Evolutionary conservation across 2,888 invertebrate genomes (phyloP).

Genomic region (Lissonota sp.): DNA sequence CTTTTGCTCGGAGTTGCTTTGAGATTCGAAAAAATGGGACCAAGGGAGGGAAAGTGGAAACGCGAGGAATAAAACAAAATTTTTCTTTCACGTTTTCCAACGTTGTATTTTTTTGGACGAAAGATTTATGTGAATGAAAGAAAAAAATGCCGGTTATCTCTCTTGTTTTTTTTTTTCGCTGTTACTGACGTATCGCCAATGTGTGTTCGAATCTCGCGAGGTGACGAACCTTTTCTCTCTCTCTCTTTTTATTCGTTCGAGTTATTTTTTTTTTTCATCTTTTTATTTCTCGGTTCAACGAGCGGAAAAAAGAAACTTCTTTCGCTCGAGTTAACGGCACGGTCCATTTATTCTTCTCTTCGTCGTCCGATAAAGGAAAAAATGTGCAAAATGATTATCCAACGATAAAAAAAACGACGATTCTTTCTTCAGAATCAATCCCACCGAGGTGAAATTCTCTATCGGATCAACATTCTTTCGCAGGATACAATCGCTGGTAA

Average conservation of each 20-base stretch:
- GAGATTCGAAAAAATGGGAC: background rate
- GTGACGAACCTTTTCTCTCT: constrained; percentile 28
- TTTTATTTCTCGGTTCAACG: background rate
- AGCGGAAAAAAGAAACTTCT: constrained; percentile 21
- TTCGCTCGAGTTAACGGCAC: background rate
- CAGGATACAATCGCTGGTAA: no score
- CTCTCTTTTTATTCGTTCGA: background rate
- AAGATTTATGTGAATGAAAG: background rate
- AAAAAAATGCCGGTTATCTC: background rate
- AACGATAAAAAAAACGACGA: no score
- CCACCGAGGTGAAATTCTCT: no score
- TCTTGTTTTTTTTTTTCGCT: background rate
- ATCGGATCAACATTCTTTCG: no score
- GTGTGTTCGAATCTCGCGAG: constrained; percentile 1
- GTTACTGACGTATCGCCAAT: background rate
- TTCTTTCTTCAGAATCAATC: no score
- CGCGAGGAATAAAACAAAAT: background rate
- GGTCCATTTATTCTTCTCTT: constrained; percentile 11
- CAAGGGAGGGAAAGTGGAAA: background rate
- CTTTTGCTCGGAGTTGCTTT: no score
- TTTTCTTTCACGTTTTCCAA: background rate
- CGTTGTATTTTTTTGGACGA: constrained; percentile 23
- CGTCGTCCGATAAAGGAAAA: background rate
- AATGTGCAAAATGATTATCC: no score
- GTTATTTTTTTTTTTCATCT: background rate